Percentiles rank a stretch among this genome's conserved stretches.
phyloP scores from a whole-genome alignment of 2,888 invertebrate species.

The Stomorhina lunata region DNA sequence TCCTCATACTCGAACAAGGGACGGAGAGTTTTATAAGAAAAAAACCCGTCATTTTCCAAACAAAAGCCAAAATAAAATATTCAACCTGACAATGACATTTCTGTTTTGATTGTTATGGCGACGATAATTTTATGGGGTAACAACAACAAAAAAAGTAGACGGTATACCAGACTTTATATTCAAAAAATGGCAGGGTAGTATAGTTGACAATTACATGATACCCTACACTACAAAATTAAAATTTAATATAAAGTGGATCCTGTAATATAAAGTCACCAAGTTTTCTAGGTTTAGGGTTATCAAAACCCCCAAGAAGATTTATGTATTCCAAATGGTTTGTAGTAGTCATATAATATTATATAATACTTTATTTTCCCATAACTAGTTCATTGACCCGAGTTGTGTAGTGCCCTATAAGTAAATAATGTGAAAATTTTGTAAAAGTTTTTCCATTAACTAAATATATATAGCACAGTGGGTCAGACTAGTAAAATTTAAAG shows the following conservation, averaged over 20 bases:
- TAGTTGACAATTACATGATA: background rate
- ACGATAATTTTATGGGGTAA: conserved; percentile 35
- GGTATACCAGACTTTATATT: background rate
- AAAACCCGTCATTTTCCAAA: conserved; percentile 6
- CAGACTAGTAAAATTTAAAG: no score
- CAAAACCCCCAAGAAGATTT: no score
- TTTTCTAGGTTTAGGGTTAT: no score
- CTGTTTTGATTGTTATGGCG: conserved; percentile 58
- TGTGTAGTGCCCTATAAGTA: background rate
- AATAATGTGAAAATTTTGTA: background rate
- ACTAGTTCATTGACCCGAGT: no score
- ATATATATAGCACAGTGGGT: background rate
- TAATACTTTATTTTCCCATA: no score
- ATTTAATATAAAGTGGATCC: no score
- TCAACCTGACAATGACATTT: conserved; percentile 42
- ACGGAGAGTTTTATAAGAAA: conserved; percentile 34
- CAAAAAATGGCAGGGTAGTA: background rate
- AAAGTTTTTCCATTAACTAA: background rate
- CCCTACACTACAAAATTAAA: background rate
- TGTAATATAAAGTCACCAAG: no score
- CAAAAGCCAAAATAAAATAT: conserved; percentile 16
- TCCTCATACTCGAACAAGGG: background rate
- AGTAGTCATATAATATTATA: no score
- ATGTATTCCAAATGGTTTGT: no score
- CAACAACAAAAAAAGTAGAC: background rate